Conservation (phyloP, 2,113 vertebrate genomes). For the Microtus richardsoni region DNA sequence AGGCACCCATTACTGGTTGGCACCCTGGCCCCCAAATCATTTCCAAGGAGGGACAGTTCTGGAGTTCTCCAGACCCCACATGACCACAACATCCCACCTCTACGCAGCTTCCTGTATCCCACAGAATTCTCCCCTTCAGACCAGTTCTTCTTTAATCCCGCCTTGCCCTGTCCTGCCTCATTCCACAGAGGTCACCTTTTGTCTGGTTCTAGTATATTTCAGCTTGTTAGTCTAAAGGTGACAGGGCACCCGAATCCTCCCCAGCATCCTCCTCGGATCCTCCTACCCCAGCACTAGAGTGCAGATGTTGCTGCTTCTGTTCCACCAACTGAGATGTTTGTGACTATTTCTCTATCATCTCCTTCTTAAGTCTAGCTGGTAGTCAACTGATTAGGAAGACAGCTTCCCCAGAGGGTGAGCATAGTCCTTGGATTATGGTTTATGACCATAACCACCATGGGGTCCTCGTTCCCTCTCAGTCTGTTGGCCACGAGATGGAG, state of each 20-base stretch:
- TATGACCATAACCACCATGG: background rate
- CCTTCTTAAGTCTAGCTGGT: background rate
- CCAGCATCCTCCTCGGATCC: background rate
- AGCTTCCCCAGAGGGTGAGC: background rate
- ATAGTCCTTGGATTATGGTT: background rate
- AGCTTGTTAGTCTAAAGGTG: background rate
- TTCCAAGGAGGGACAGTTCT: background rate
- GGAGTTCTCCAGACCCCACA: background rate
- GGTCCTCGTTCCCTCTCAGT: background rate
- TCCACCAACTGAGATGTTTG: background rate
- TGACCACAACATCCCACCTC: background rate
- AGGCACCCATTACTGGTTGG: background rate
- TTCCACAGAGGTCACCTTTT: background rate
- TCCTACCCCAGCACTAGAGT: background rate
- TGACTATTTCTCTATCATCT: background rate
- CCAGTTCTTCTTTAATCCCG: background rate
- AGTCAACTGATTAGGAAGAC: background rate
- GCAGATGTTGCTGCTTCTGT: background rate
- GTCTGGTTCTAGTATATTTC: background rate
- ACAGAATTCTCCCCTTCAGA: background rate
- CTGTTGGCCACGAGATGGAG: no score
- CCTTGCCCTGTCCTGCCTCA: background rate
- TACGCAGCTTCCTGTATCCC: background rate
- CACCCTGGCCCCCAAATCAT: background rate
- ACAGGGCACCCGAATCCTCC: background rate